Percentiles rank a stretch among this genome's conserved stretches.
Conservation (phyloP, 2,888 invertebrate genomes). For the Macrosiphum euphorbiae region DNA sequence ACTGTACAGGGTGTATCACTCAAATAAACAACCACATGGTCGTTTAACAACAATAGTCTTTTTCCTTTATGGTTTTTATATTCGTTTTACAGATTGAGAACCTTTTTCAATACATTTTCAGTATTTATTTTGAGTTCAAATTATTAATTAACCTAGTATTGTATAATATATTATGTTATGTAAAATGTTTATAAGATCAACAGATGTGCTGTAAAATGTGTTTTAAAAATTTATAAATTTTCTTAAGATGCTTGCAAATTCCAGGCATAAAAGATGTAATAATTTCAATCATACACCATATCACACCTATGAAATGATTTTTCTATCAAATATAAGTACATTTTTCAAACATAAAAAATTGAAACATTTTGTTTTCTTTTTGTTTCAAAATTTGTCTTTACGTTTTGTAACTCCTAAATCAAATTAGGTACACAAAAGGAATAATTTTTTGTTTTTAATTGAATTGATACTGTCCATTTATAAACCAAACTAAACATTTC, state of each 20-base stretch:
- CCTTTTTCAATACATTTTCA: not conserved
- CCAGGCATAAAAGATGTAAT: not conserved
- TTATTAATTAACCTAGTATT: not conserved
- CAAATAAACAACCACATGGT: not conserved
- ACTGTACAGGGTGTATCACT: not conserved
- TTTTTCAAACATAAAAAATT: not conserved
- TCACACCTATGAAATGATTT: not conserved
- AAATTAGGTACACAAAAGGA: not conserved
- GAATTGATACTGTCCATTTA: not conserved
- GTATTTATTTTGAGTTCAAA: not conserved
- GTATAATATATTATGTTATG: not conserved
- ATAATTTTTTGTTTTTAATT: not conserved
- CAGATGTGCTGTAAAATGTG: constrained; percentile 28
- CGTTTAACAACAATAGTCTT: not conserved
- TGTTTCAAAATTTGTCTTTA: not conserved
- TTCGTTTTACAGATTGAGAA: not conserved
- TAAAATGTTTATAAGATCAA: not conserved
- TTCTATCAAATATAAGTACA: not conserved
- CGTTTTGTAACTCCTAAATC: not conserved
- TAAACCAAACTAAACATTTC: constrained; percentile 22
- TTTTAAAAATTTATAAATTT: not conserved
- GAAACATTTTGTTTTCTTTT: not conserved
- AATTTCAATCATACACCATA: not conserved
- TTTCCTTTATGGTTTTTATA: not conserved
- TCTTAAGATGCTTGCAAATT: constrained; percentile 20